Evolutionary conservation across 2,888 invertebrate genomes (phyloP).

Genomic region (Rhagonycha fulva): DNA sequence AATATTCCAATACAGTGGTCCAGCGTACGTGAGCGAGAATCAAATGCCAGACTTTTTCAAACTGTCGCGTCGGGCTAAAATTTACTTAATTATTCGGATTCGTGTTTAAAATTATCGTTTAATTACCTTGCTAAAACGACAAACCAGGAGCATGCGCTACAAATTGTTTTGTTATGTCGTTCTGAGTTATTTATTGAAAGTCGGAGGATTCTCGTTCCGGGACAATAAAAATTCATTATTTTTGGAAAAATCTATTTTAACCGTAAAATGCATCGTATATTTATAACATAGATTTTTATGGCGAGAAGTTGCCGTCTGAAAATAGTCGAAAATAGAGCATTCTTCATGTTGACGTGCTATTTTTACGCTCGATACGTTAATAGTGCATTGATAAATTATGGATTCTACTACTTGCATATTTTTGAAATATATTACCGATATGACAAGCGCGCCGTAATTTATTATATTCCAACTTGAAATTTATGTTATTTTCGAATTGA

Average conservation of each 20-base stretch:
- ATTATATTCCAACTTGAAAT: not conserved
- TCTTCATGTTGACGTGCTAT: not conserved
- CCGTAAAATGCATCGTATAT: not conserved
- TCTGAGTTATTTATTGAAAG: not conserved
- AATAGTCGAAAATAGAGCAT: not conserved
- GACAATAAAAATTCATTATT: not conserved
- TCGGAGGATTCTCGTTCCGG: not conserved
- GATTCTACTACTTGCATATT: not conserved
- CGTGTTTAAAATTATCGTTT: not conserved
- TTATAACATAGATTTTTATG: not conserved
- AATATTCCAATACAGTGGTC: not conserved
- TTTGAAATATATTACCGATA: not conserved
- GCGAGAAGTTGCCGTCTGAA: not conserved
- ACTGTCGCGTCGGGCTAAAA: not conserved
- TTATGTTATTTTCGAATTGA: not conserved
- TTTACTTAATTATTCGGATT: not conserved
- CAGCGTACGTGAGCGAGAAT: not conserved
- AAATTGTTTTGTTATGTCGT: not conserved
- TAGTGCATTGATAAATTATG: not conserved
- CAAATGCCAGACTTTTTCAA: not conserved
- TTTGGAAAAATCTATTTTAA: not conserved
- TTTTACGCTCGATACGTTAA: not conserved
- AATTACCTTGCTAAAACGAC: not conserved
- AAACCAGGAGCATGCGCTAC: not conserved
- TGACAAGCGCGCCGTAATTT: not conserved